Evolutionary conservation across 2,113 vertebrate genomes (phyloP).

Genomic region (Cromileptes altivelis): DNA sequence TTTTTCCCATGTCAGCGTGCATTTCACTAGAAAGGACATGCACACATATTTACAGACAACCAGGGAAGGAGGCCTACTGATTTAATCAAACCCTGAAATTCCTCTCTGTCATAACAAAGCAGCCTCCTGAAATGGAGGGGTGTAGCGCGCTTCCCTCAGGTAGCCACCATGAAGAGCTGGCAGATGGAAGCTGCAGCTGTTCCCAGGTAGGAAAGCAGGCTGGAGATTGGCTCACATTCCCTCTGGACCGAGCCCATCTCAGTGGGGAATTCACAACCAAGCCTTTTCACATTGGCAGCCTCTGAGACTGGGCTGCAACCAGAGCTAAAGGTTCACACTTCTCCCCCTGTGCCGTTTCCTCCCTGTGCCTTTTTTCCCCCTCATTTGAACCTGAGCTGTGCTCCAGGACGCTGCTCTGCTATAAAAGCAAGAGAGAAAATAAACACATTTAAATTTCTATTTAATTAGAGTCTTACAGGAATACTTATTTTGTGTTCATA

Average conservation of each 20-base stretch:
- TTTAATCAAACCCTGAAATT: conserved; percentile 62
- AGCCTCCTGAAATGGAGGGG: conserved; percentile 65
- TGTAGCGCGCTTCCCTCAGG: conserved; percentile 73
- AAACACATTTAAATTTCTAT: conserved; percentile 23
- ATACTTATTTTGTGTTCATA: conserved; percentile 1
- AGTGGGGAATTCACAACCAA: conserved; percentile 79
- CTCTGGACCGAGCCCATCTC: conserved; percentile 74
- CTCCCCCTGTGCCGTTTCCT: conserved; percentile 46
- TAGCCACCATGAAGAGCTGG: conserved; percentile 76
- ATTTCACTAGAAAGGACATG: conserved; percentile 36
- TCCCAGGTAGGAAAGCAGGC: conserved; percentile 79
- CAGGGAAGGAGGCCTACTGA: conserved; percentile 39
- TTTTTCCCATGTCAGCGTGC: conserved; percentile 13
- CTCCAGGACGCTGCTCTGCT: conserved; percentile 26
- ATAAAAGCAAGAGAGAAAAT: background rate
- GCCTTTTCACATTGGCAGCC: conserved; percentile 75
- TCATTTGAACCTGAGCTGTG: conserved; percentile 63
- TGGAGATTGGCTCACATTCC: conserved; percentile 79
- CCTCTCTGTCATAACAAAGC: conserved; percentile 64
- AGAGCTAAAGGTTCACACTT: conserved; percentile 73
- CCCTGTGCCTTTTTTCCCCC: conserved; percentile 48
- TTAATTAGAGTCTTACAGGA: conserved; percentile 12
- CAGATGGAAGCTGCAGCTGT: conserved; percentile 88
- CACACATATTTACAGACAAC: conserved; percentile 54
- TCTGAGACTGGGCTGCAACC: conserved; percentile 66